phyloP scores from a whole-genome alignment of 1,140 invertebrate genomes.

The Drosophila micromelanica region DNA sequence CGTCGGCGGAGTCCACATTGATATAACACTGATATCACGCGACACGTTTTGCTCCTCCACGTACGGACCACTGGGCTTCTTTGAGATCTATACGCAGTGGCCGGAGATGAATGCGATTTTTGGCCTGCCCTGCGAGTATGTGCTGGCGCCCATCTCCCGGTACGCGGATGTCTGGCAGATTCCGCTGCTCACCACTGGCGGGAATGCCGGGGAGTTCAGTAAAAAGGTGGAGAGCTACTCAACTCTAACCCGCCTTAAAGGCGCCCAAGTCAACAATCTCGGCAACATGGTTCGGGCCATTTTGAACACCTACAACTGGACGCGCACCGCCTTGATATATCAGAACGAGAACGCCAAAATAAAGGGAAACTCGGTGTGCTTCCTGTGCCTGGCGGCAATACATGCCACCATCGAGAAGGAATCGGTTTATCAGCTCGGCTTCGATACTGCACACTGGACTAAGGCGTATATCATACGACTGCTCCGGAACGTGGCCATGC shows the following conservation, averaged over 20 bases:
- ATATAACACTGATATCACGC: conserved; percentile 88
- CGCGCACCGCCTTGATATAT: conserved; percentile 87
- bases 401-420: conserved; percentile 85
- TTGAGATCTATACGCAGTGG: conserved; percentile 88
- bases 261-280: conserved; percentile 89
- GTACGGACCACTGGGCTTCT: conserved; percentile 90
- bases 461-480: conserved; percentile 87
- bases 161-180: conserved; percentile 95
- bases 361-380: conserved; percentile 89
- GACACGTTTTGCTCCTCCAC: conserved; percentile 93
- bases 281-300: conserved; percentile 89
- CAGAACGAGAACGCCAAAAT: conserved; percentile 87
- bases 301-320: conserved; percentile 89
- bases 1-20: conserved; percentile 87
- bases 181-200: conserved; percentile 94
- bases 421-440: conserved; percentile 86
- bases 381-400: conserved; percentile 89
- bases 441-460: conserved; percentile 85
- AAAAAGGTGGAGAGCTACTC: conserved; percentile 86
- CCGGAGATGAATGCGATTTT: conserved; percentile 91
- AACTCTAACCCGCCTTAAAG: conserved; percentile 94
- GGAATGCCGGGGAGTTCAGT: conserved; percentile 90
- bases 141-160: conserved; percentile 94
- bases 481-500: conserved; percentile 87
- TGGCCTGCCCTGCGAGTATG: conserved; percentile 96